Evolutionary conservation across 2,113 vertebrate species (phyloP).

Genomic region (Rhinichthys klamathensis): DNA sequence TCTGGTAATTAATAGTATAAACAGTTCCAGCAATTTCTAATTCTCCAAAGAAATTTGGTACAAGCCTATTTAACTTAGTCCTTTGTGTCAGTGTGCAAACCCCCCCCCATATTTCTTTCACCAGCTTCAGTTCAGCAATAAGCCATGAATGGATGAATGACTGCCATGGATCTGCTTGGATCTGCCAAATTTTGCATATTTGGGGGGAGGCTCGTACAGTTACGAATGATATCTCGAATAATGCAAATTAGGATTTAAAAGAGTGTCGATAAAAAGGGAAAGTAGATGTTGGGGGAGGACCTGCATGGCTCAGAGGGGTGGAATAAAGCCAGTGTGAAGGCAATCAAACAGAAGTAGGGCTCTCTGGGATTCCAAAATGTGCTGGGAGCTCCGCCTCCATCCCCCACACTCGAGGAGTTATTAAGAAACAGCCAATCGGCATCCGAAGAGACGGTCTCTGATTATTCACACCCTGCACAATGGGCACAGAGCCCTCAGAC

Average conservation of each 20-base stretch:
- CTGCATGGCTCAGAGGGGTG: constrained; percentile 40
- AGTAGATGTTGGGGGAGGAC: constrained; percentile 40
- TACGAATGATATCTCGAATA: constrained; percentile 23
- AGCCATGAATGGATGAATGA: constrained; percentile 16
- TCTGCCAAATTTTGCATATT: not conserved
- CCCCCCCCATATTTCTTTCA: constrained; percentile 13
- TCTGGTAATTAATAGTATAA: not conserved
- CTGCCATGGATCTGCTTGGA: not conserved
- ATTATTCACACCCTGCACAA: constrained; percentile 62
- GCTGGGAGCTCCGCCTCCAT: constrained; percentile 54
- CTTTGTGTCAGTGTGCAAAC: not conserved
- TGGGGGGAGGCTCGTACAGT: not conserved
- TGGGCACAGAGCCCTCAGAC: constrained; percentile 49
- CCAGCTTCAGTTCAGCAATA: not conserved
- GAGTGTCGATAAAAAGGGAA: constrained; percentile 27
- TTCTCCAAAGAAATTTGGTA: not conserved
- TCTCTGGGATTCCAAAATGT: constrained; percentile 60
- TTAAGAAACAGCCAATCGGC: constrained; percentile 52
- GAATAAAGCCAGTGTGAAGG: constrained; percentile 57
- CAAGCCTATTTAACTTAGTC: not conserved
- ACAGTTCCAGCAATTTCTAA: not conserved
- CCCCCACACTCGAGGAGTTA: constrained; percentile 58
- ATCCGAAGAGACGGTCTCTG: constrained; percentile 29
- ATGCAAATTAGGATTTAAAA: constrained; percentile 49
- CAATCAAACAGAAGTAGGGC: constrained; percentile 64